Base-by-base conservation (phyloP, 30 jellyfish, hydroid and myxozoan species). In the Aurelia sp. region DNA sequence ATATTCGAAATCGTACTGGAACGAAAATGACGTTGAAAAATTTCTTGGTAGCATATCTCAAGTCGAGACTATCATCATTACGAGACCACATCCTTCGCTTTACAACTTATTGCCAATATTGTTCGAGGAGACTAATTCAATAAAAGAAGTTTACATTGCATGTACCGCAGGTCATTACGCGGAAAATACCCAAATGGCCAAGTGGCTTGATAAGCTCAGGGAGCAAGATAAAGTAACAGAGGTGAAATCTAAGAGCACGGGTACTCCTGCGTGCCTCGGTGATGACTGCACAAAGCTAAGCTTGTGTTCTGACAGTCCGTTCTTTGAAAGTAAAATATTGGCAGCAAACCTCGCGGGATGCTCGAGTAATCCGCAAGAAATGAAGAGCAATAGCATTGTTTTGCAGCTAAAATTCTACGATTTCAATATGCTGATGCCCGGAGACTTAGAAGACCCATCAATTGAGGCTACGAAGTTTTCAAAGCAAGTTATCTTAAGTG, bases 281-380 rank as follows among this genome's bases (percentile, higher is more conserved):
- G 90, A 76, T 8, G 90, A 87, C 40, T 87, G 96, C 80, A 80
- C 96, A 11, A 20, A 75, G 16, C 17, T 87, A 18, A 72, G 68
- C 9, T 67, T 87, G 11, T 87, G 96, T 72, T n/a, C 86, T 8
- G 88, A 76, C 44, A 68, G 84, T 40, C 84, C 96, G 3, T 74
- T 75, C 69, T 67, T 87, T 9, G 90, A 87, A 5, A 31, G 79
- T 8, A 75, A 57, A 67, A 67, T 87, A 31, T 85, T 87, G 7
- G 96, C 96, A 0, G 96, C 96, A n/a, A 76, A 76, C 24, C 77
- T 87, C 50, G 96, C 90, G 31, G 96, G 96, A 8, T 87, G 96
- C 60, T 87, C 96, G 11, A 55, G 67, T 2, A 75, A 76, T 21
- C 77, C 78, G 30, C 44, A 18, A 68, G 85, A 87, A 10, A 65